Evolutionary conservation across 2,113 vertebrate genomes (phyloP), one percentile per base, ranked within the genome.

Genomic region (Silurus asotus): DNA sequence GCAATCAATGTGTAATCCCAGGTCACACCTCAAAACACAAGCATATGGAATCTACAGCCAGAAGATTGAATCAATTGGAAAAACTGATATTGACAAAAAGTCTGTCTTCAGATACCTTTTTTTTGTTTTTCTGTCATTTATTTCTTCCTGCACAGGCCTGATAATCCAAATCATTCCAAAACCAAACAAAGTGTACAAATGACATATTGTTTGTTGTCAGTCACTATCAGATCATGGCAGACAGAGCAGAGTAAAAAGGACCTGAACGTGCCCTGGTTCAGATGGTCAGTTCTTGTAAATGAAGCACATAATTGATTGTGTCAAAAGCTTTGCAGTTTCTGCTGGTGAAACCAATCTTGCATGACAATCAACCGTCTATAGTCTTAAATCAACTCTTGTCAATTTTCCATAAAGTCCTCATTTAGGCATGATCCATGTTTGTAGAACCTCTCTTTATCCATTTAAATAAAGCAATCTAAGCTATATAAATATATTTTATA

Each of bases 1-100:
- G n/a, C 61, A 85, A 84, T 84, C 82, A 74, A 58, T 58, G 75
- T 19, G 15, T 67, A 79, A 85, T 85, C 75, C 51, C 84, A 58
- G 51, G 84, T 79, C 62, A 78, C 61, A 58, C 69, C 23, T 56
- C 59, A 23, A 49, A 55, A 77, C n/a, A 78, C 51, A 37, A 25
- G 59, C 20, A 56, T 48, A 25, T 61, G 56, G 13, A 79, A 85
- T 79, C 17, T 55, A 37, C 61, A 45, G 61, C 19, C 51, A 85
- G 61, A 78, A 28, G 51, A 53, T 6, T 67, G 74, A 25, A 67
- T 19, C 20, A n/a, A 85, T 28, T 65, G 14, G 10, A 85, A 55
- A 85, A 76, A 45, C 9, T 20, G 23, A 13, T 45, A 61, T 0
- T 51, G 45, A 82, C 45, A 72, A 83, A 83, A 28, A 56, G 8